phyloP scores from a whole-genome alignment of 2,113 vertebrate species.

The Balaeniceps rex region DNA sequence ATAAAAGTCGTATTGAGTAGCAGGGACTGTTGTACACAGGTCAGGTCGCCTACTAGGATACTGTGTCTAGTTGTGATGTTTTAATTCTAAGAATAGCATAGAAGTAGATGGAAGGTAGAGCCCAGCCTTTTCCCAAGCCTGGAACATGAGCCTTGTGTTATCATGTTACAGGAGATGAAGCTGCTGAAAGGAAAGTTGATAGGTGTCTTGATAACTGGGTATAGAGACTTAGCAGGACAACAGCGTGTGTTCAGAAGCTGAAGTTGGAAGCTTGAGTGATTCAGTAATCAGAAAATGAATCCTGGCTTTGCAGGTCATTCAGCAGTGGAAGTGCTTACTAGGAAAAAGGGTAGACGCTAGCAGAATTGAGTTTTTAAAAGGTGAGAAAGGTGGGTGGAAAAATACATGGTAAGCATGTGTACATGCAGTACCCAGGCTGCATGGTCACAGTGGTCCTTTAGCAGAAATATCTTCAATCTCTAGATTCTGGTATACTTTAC shows the following conservation, averaged over 20 bases:
- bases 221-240: constrained; percentile 20
- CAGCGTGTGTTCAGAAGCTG: not conserved
- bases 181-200: constrained; percentile 40
- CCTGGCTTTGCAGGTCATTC: constrained; percentile 34
- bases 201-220: constrained; percentile 27
- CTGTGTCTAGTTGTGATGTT: not conserved
- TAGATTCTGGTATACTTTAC: not conserved
- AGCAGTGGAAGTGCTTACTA: not conserved
- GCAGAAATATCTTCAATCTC: not conserved
- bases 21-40: not conserved
- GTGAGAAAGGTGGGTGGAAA: not conserved
- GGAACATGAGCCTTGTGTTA: constrained; percentile 12
- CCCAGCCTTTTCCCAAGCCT: not conserved
- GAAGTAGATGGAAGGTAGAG: not conserved
- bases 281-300: constrained; percentile 16
- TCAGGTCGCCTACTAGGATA: not conserved
- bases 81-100: not conserved
- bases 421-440: not conserved
- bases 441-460: not conserved
- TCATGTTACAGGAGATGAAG: constrained; percentile 23
- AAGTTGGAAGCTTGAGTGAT: constrained; percentile 39
- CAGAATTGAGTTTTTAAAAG: not conserved
- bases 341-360: not conserved
- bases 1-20: not conserved
- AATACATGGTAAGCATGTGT: not conserved